phyloP scores from a whole-genome alignment of 1,140 invertebrate genomes.

The Bathynomus jamesi region DNA sequence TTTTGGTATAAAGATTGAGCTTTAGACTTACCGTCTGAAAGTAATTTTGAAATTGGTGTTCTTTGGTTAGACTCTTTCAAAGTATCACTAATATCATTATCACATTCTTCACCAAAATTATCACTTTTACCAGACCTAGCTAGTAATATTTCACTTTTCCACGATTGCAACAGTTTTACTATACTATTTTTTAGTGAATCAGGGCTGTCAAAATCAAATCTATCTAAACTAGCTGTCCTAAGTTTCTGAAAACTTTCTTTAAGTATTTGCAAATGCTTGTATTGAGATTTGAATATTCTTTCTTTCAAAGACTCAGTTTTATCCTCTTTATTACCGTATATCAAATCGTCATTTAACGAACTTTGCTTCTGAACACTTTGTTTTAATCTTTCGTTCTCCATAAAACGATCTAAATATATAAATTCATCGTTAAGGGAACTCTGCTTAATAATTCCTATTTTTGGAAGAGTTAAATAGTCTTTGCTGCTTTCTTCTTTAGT shows the following conservation, averaged over 20 bases:
- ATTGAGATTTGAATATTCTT: constrained; percentile 62
- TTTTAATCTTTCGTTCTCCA: constrained; percentile 72
- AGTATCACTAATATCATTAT: not conserved
- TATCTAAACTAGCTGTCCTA: constrained; percentile 30
- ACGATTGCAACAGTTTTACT: constrained; percentile 33
- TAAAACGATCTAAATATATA: constrained; percentile 64
- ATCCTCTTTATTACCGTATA: constrained; percentile 55
- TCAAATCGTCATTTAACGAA: constrained; percentile 75
- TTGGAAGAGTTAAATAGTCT: constrained; percentile 33
- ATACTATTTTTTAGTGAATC: constrained; percentile 35
- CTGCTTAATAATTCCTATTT: constrained; percentile 56
- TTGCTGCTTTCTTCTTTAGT: constrained; percentile 19
- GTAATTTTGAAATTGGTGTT: not conserved
- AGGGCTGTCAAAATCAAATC: constrained; percentile 33
- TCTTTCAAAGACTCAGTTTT: constrained; percentile 60
- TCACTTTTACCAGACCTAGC: constrained; percentile 12
- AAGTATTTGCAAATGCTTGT: constrained; percentile 71
- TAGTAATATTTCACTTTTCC: constrained; percentile 35
- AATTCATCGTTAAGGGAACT: constrained; percentile 80
- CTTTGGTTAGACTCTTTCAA: not conserved
- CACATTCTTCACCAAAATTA: not conserved
- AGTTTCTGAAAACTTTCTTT: constrained; percentile 65
- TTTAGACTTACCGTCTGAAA: not conserved
- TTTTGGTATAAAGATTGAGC: not conserved
- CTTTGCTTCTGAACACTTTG: constrained; percentile 81